Evolutionary conservation across 2,113 vertebrate species (phyloP), one percentile per base, ranked within the genome.

Genomic region (Merops nubicus): DNA sequence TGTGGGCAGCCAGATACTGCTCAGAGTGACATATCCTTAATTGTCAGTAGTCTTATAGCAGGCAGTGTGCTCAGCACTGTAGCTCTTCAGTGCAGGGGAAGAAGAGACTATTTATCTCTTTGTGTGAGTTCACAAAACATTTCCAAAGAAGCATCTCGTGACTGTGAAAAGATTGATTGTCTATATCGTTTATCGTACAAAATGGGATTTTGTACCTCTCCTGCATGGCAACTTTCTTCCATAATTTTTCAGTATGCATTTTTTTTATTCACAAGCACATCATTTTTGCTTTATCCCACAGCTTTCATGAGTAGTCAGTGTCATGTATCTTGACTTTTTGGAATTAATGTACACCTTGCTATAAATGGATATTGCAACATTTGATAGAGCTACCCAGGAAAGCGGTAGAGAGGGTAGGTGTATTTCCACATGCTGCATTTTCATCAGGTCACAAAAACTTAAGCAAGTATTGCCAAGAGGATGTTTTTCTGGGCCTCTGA

Each of bases 41-140:
- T 93, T 97, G 77, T 93, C 59, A 79, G 31, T 33, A 47, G 42
- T 50, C 56, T 86, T 88, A 51, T 0, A 91, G 68, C 47, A 89
- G 68, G n/a, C 92, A 94, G 51, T 87, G 83, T 93, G 69, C 51
- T 94, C 74, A 62, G 60, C n/a, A 82, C 95, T 92, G 77, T 89
- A 69, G 65, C 65, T 91, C 69, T 91, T 96, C 68, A 93, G 92
- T 93, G 53, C 63, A 78, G 60, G 64, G 43, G 25, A 85, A 82
- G 76, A 96, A 95, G 54, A 85, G 53, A 47, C 51, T 75, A 20
- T 63, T 93, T 93, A 62, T 89, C 43, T 89, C 73, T 54, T 80
- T 84, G 42, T 54, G 20, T 68, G 48, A 87, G 57, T 93, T 94
- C 77, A 91, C 65, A 82, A 91, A 89, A 42, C 31, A 33, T 82